These are phyloP conservation scores for Sebastes schlegelii DNA, from an alignment of 2,113 vertebrate genomes.

Conservation along the genomic window DNA sequence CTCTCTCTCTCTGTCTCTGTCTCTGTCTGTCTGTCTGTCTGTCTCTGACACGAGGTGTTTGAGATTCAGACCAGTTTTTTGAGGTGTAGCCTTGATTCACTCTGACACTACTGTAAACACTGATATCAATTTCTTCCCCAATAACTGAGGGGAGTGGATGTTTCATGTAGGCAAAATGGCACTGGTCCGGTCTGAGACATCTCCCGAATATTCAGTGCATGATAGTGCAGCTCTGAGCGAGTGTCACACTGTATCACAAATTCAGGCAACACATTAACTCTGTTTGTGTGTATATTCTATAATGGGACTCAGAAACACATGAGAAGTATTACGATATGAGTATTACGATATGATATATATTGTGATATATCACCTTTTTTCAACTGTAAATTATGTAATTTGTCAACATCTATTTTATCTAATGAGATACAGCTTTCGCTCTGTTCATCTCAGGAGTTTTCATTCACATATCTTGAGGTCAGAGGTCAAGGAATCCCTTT, in stretches of 20 bases:
- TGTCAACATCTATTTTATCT: too few relatives aligned
- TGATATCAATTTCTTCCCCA: slow-evolving; percentile 58
- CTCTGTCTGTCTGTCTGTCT: too few relatives aligned
- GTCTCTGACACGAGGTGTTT: slow-evolving; percentile 20
- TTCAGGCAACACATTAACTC: not conserved
- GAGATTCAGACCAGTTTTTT: slow-evolving; percentile 43
- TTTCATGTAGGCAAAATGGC: slow-evolving; percentile 52
- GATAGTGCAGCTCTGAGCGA: slow-evolving; percentile 30
- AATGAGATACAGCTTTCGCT: too few relatives aligned
- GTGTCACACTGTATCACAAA: slow-evolving; percentile 19
- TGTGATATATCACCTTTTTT: too few relatives aligned
- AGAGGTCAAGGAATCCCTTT: too few relatives aligned
- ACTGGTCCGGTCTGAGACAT: slow-evolving; percentile 32
- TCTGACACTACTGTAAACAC: slow-evolving; percentile 55
- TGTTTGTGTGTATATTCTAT: too few relatives aligned
- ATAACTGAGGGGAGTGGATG: slow-evolving; percentile 43
- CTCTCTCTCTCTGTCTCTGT: not conserved
- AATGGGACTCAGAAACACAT: too few relatives aligned
- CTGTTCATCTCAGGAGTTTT: too few relatives aligned
- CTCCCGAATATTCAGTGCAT: slow-evolving; percentile 53
- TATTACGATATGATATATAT: too few relatives aligned
- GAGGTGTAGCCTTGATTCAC: slow-evolving; percentile 30
- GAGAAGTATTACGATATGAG: too few relatives aligned
- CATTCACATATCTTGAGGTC: too few relatives aligned
- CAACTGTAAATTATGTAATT: too few relatives aligned